Evolutionary conservation across 2,113 vertebrate species (phyloP).

Genomic region (Sciurus niger): DNA sequence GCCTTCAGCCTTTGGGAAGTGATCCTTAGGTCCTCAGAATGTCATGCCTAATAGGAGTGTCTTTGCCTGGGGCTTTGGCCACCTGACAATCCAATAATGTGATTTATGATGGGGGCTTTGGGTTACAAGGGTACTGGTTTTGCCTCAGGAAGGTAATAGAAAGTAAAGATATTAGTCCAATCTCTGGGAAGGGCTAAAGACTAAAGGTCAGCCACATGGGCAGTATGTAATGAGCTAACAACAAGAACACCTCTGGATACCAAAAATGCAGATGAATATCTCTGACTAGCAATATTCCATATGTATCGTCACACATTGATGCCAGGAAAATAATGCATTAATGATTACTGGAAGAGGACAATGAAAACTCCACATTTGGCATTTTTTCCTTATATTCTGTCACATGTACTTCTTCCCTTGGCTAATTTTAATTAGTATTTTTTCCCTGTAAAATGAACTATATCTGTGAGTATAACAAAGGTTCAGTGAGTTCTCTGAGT

Average conservation of each 20-base stretch:
- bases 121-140: background rate
- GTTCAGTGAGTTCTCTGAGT: constrained; percentile 43
- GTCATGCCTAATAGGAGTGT: background rate
- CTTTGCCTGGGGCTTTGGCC: background rate
- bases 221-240: background rate
- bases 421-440: constrained; percentile 45
- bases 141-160: background rate
- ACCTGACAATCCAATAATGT: background rate
- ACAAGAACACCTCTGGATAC: background rate
- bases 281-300: constrained; percentile 2
- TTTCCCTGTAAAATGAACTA: constrained; percentile 45
- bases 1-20: background rate
- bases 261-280: background rate
- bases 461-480: background rate
- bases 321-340: background rate
- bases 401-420: background rate
- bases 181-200: background rate
- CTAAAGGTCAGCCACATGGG: background rate
- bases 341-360: background rate
- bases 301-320: background rate
- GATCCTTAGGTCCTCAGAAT: background rate
- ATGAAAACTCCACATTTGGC: background rate
- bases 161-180: constrained; percentile 23
- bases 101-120: constrained; percentile 27
- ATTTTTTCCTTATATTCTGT: background rate